Percentiles rank a stretch among this genome's conserved stretches.
These are phyloP conservation scores for Progne subis DNA, from an alignment of 2,113 vertebrate genomes.

Conservation along the genomic window DNA sequence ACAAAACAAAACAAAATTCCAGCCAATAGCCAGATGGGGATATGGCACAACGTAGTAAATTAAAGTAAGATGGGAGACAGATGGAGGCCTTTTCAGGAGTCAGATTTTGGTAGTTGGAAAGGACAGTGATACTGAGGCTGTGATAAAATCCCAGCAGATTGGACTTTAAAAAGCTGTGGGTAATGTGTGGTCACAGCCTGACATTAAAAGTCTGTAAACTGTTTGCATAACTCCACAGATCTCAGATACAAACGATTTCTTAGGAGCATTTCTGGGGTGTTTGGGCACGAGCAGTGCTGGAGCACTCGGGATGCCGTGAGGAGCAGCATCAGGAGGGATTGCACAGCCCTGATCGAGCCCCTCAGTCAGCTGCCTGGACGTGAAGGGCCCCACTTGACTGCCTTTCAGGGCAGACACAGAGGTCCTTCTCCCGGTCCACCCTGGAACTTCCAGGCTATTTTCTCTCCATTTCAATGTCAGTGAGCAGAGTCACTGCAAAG, in stretches of 20 bases:
- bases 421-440: not conserved
- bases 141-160: not conserved
- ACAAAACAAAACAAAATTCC: slow-evolving; percentile 2
- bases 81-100: not conserved
- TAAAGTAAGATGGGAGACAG: not conserved
- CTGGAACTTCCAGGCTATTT: not conserved
- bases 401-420: not conserved
- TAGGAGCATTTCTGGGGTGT: not conserved
- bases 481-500: not conserved
- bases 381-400: not conserved
- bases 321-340: not conserved
- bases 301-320: rapidly evolving
- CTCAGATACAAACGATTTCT: not conserved
- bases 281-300: not conserved
- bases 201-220: not conserved
- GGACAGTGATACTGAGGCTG: not conserved
- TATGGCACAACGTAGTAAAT: slow-evolving; percentile 1
- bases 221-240: not conserved
- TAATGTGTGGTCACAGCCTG: not conserved
- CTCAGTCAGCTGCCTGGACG: not conserved
- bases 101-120: slow-evolving; percentile 7
- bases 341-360: not conserved
- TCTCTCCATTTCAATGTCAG: not conserved
- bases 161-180: not conserved
- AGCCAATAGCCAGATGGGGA: slow-evolving; percentile 9